These are phyloP conservation scores for Dipodomys spectabilis DNA, from an alignment of 2,113 vertebrate genomes.

Conservation along the genomic window DNA sequence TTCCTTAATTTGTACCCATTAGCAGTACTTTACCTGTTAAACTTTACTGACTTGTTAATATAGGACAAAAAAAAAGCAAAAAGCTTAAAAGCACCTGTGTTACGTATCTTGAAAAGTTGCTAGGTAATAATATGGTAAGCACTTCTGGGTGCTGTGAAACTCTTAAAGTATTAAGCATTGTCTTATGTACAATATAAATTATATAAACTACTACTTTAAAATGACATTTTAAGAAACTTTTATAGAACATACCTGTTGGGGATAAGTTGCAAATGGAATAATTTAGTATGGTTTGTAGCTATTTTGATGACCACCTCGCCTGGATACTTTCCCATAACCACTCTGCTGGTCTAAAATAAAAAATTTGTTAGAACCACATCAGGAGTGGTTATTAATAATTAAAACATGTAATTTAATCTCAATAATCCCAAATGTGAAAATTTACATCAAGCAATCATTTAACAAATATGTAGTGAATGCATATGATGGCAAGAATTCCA, in stretches of 20 bases:
- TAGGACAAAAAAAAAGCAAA: constrained; percentile 91
- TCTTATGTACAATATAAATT: constrained; percentile 89
- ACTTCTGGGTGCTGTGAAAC: constrained; percentile 98
- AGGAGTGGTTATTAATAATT: constrained; percentile 19
- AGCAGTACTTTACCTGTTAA: constrained; percentile 99
- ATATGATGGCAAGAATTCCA: constrained; percentile 24
- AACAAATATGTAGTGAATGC: background rate
- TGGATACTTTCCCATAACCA: constrained; percentile 98
- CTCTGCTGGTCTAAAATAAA: constrained; percentile 94
- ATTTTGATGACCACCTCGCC: constrained; percentile 98
- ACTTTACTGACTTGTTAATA: constrained; percentile 98
- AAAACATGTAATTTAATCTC: constrained; percentile 45
- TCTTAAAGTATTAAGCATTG: constrained; percentile 90
- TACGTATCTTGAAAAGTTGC: constrained; percentile 94
- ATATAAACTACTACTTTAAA: constrained; percentile 88
- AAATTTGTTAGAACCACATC: constrained; percentile 75
- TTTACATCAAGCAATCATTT: constrained; percentile 49
- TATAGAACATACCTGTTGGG: constrained; percentile 92
- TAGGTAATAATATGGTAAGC: constrained; percentile 98
- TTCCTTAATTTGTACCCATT: constrained; percentile 99
- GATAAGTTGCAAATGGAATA: constrained; percentile 89
- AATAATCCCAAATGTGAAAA: constrained; percentile 15
- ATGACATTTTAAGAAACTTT: constrained; percentile 67
- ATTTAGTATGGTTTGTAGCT: constrained; percentile 99
- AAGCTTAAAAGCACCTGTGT: constrained; percentile 91